Conservation (phyloP, 2,888 invertebrate species). For the Dastarcus helophoroides region DNA sequence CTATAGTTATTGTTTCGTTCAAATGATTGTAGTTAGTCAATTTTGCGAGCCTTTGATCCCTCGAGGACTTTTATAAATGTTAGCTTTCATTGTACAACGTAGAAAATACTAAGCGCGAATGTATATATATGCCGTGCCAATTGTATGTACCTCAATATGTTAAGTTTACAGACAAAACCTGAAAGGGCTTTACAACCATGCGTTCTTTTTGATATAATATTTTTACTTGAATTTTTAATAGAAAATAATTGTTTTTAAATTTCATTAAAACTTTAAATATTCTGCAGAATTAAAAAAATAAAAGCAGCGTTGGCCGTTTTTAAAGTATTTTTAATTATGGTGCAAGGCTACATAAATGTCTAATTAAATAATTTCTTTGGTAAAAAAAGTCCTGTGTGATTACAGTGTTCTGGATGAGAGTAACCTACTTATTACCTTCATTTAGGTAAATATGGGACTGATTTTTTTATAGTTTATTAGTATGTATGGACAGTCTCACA, state of each 20-base stretch:
- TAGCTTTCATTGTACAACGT: conserved; percentile 1
- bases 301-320: conserved; percentile 47
- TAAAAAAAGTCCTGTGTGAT: too few relatives aligned
- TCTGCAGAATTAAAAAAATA: conserved; percentile 36
- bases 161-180: neutral
- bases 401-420: too few relatives aligned
- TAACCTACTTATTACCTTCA: too few relatives aligned
- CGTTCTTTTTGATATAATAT: neutral
- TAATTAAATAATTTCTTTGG: too few relatives aligned
- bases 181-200: neutral
- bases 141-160: conserved; percentile 71
- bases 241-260: neutral
- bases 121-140: conserved; percentile 47
- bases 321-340: too few relatives aligned
- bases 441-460: too few relatives aligned
- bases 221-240: neutral
- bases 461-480: too few relatives aligned
- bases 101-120: neutral
- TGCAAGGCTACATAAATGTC: too few relatives aligned
- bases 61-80: neutral
- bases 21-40: neutral
- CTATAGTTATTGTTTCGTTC: too few relatives aligned
- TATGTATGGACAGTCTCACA: too few relatives aligned
- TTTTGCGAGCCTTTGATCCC: conserved; percentile 1
- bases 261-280: neutral